Conservation (phyloP, 2,888 invertebrate species). For the Petrophora chlorosata region DNA sequence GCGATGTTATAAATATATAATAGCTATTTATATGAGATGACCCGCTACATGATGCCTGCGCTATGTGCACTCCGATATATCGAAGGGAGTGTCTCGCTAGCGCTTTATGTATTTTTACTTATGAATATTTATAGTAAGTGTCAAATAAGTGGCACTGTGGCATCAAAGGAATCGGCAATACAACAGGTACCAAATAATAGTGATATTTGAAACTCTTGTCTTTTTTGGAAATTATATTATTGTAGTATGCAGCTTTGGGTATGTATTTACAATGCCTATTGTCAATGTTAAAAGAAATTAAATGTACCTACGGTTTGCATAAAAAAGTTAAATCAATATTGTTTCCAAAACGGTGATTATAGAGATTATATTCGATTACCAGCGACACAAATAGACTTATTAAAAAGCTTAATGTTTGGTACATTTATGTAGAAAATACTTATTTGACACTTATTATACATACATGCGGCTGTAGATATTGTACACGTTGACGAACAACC, state of each 20-base stretch:
- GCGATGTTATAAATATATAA: conserved; percentile 20
- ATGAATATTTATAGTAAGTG: conserved; percentile 35
- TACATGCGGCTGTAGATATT: conserved; percentile 58
- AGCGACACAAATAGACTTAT: too few species aligned
- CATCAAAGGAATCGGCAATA: too few species aligned
- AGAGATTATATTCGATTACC: too few species aligned
- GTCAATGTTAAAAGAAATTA: too few species aligned
- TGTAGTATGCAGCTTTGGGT: too few species aligned
- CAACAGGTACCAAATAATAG: too few species aligned
- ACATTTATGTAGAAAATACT: neutral
- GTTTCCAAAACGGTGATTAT: too few species aligned
- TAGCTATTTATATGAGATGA: conserved; percentile 24
- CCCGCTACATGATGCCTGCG: conserved; percentile 33
- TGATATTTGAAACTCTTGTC: too few species aligned
- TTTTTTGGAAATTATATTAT: too few species aligned
- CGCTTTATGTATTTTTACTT: conserved; percentile 38
- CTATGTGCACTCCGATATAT: conserved; percentile 33
- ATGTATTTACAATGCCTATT: too few species aligned
- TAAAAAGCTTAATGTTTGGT: neutral
- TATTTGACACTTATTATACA: conserved; percentile 56
- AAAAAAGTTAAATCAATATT: too few species aligned
- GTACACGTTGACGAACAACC: conserved; percentile 60
- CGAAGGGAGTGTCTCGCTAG: conserved; percentile 27
- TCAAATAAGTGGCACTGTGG: conserved; percentile 3
- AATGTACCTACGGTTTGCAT: too few species aligned